Evolutionary conservation across 2,797 vertebrate species (phyloP).

Genomic region (Takifugu rubripes): DNA sequence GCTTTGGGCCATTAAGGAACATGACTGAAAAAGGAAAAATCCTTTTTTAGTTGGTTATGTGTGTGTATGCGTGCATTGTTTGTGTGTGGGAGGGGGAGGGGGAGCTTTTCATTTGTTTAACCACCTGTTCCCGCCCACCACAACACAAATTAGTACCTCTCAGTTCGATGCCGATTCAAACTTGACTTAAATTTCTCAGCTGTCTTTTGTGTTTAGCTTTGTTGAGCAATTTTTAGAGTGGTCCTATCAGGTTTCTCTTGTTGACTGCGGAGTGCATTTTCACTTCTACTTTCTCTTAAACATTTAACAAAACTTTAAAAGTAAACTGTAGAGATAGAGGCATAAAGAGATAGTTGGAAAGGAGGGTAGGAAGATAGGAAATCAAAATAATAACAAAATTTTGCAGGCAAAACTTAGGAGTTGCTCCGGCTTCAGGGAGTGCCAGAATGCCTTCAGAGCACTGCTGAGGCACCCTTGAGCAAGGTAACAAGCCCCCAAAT

Average conservation of each 20-base stretch:
- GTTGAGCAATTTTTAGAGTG: slow-evolving; percentile 76
- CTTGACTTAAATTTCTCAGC: slow-evolving; percentile 69
- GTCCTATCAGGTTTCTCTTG: slow-evolving; percentile 70
- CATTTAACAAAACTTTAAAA: slow-evolving; percentile 4
- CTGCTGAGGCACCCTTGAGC: too few relatives aligned
- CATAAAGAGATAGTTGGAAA: too few relatives aligned
- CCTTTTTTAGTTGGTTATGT: not conserved
- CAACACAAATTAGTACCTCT: slow-evolving; percentile 71
- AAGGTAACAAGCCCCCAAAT: too few relatives aligned
- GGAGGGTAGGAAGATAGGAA: too few relatives aligned
- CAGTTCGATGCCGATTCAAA: slow-evolving; percentile 72
- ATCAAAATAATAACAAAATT: too few relatives aligned
- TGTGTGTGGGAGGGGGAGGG: slow-evolving; percentile 34
- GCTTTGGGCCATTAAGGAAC: not conserved
- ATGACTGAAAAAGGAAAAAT: slow-evolving; percentile 33
- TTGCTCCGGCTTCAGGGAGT: too few relatives aligned
- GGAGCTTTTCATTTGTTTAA: slow-evolving; percentile 75
- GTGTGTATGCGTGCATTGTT: slow-evolving; percentile 22
- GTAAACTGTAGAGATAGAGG: too few relatives aligned
- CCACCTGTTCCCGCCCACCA: slow-evolving; percentile 73
- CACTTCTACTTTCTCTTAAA: slow-evolving; percentile 39
- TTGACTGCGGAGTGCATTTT: slow-evolving; percentile 26
- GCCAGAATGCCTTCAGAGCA: too few relatives aligned
- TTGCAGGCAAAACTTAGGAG: too few relatives aligned
- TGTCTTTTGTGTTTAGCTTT: slow-evolving; percentile 70